A percentile compares a stretch with the other conserved stretches of the same genome.
Evolutionary conservation across 2,113 vertebrate species (phyloP).

Genomic region (Heloderma charlesbogerti): DNA sequence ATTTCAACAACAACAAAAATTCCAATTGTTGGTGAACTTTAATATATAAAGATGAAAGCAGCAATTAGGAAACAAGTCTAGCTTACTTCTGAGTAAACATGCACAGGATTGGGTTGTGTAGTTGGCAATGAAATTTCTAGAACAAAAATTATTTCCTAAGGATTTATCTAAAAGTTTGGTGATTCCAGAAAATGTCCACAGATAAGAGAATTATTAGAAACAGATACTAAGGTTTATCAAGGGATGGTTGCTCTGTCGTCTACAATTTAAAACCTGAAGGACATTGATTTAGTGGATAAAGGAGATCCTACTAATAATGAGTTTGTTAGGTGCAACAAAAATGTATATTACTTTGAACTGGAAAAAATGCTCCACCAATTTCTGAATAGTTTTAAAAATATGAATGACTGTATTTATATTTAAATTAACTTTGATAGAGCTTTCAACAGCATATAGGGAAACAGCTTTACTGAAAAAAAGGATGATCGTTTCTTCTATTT

Average conservation of each 20-base stretch:
- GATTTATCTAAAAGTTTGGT: too few species aligned
- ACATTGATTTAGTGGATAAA: neutral
- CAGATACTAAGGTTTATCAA: neutral
- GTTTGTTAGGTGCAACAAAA: neutral
- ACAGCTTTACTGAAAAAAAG: too few species aligned
- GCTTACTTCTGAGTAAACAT: too few species aligned
- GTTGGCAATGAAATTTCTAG: too few species aligned
- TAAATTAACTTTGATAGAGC: neutral
- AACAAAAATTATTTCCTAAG: too few species aligned
- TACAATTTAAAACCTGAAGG: neutral
- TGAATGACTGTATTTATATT: neutral
- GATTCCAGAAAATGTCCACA: neutral
- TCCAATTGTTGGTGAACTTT: too few species aligned
- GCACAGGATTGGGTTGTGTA: too few species aligned
- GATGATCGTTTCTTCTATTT: too few species aligned
- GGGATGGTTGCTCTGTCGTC: neutral
- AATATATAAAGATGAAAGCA: too few species aligned
- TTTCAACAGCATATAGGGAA: too few species aligned
- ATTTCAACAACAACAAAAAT: too few species aligned
- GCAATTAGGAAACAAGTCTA: too few species aligned
- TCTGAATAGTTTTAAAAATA: neutral
- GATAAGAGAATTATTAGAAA: neutral
- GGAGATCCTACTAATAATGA: neutral
- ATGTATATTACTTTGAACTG: neutral
- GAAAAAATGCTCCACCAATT: neutral